These are phyloP conservation scores for Sandelia bainsii DNA, from an alignment of 2,797 vertebrate genomes.

Conservation along the genomic window DNA sequence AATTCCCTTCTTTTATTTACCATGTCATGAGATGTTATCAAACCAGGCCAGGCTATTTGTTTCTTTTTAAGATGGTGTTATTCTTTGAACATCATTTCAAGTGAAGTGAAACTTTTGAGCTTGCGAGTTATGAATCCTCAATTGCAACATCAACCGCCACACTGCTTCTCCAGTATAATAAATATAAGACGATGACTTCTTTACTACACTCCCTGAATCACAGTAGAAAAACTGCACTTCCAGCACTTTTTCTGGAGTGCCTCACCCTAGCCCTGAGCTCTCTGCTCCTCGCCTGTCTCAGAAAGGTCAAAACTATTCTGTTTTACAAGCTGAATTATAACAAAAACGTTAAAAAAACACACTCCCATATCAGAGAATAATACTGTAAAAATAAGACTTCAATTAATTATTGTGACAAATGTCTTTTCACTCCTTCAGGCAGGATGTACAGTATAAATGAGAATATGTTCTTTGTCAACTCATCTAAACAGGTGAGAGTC, in stretches of 20 bases:
- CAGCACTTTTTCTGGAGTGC: conserved; percentile 48
- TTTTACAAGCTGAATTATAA: conserved; percentile 59
- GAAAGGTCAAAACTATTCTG: conserved; percentile 64
- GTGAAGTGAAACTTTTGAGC: conserved; percentile 67
- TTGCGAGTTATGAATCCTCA: conserved; percentile 58
- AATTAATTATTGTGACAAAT: conserved; percentile 36
- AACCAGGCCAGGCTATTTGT: conserved; percentile 39
- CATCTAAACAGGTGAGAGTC: conserved; percentile 41
- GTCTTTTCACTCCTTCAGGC: conserved; percentile 22
- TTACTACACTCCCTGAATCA: conserved; percentile 61
- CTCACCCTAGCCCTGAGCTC: conserved; percentile 40
- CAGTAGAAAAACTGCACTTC: conserved; percentile 64
- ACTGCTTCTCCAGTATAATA: conserved; percentile 43
- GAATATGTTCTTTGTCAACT: conserved; percentile 40
- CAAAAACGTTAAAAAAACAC: conserved; percentile 32
- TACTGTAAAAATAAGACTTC: conserved; percentile 48
- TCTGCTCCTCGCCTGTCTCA: conserved; percentile 37
- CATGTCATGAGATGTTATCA: conserved; percentile 42
- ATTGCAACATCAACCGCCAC: conserved; percentile 59
- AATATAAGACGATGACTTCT: conserved; percentile 65
- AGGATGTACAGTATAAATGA: conserved; percentile 37
- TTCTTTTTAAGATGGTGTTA: conserved; percentile 59
- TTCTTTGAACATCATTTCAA: conserved; percentile 46
- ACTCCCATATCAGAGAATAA: conserved; percentile 38
- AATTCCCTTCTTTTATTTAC: conserved; percentile 60